A percentile compares a stretch with the other conserved stretches of the same genome.
These are phyloP conservation scores for Pelvicachromis taeniatus DNA, from an alignment of 2,113 vertebrate species.

Conservation along the genomic window DNA sequence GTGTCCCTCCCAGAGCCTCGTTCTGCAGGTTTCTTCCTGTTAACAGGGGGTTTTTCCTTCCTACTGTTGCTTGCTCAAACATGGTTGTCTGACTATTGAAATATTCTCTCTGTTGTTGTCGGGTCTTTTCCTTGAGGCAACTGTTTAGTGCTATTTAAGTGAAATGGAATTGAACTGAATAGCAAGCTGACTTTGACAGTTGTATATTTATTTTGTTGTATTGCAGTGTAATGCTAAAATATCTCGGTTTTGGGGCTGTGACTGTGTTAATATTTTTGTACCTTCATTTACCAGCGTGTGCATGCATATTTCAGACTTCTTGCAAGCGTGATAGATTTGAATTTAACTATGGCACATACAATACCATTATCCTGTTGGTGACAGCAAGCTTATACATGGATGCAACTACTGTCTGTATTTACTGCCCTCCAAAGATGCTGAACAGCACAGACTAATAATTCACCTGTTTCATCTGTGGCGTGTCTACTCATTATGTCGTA, in stretches of 20 bases:
- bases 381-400: not conserved
- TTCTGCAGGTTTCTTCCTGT: not conserved
- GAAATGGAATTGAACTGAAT: not conserved
- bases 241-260: not conserved
- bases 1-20: accelerated
- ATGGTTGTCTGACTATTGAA: not conserved
- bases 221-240: not conserved
- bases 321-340: not conserved
- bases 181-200: not conserved
- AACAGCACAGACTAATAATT: not conserved
- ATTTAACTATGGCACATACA: not conserved
- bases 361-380: not conserved
- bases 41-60: not conserved
- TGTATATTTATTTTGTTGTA: not conserved
- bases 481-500: not conserved
- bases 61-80: not conserved
- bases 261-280: not conserved
- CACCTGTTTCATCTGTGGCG: not conserved
- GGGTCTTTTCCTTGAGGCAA: not conserved
- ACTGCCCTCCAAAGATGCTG: not conserved
- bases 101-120: not conserved
- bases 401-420: not conserved
- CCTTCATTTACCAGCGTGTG: not conserved
- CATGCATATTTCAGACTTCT: not conserved
- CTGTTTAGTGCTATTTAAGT: not conserved